phyloP scores from a whole-genome alignment of 2,113 vertebrate genomes.

The Nerophis lumbriciformis region DNA sequence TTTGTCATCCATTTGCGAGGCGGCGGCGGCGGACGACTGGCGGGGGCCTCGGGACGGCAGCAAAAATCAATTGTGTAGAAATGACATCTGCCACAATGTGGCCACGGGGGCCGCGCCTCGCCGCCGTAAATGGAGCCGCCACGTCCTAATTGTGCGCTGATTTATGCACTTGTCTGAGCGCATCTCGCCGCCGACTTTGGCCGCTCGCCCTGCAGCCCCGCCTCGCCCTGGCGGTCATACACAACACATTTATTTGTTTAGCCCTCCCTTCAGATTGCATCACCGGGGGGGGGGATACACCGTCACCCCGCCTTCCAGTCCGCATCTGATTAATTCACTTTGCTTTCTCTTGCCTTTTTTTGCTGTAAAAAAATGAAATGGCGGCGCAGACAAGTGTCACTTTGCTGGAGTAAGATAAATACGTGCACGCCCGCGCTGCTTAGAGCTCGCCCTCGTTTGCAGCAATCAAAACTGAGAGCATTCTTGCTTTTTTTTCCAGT shows the following conservation, averaged over 20 bases:
- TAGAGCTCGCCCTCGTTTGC: constrained; percentile 32
- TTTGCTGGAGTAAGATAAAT: constrained; percentile 74
- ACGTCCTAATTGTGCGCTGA: constrained; percentile 75
- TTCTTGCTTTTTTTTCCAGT: neutral
- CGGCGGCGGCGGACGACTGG: constrained; percentile 57
- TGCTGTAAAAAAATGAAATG: constrained; percentile 66
- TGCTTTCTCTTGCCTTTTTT: constrained; percentile 27
- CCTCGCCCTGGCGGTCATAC: constrained; percentile 67
- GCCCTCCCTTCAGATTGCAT: constrained; percentile 55
- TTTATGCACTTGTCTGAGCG: constrained; percentile 77
- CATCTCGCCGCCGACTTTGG: constrained; percentile 42
- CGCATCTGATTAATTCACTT: constrained; percentile 65
- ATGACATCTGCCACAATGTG: constrained; percentile 78
- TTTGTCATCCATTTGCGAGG: constrained; percentile 71
- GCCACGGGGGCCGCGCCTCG: constrained; percentile 65
- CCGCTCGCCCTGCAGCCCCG: constrained; percentile 56
- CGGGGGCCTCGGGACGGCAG: constrained; percentile 64
- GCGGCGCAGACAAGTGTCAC: constrained; percentile 69
- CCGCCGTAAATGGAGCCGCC: constrained; percentile 77
- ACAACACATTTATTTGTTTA: constrained; percentile 74
- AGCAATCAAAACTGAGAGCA: constrained; percentile 26
- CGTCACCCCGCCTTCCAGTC: constrained; percentile 18
- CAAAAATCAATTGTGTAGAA: constrained; percentile 79
- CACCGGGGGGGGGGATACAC: constrained; percentile 32
- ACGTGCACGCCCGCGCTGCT: constrained; percentile 55